A percentile compares a stretch with the other conserved stretches of the same genome.
Conservation (phyloP, 2,797 vertebrate species). For the Hoplostethus atlanticus region DNA sequence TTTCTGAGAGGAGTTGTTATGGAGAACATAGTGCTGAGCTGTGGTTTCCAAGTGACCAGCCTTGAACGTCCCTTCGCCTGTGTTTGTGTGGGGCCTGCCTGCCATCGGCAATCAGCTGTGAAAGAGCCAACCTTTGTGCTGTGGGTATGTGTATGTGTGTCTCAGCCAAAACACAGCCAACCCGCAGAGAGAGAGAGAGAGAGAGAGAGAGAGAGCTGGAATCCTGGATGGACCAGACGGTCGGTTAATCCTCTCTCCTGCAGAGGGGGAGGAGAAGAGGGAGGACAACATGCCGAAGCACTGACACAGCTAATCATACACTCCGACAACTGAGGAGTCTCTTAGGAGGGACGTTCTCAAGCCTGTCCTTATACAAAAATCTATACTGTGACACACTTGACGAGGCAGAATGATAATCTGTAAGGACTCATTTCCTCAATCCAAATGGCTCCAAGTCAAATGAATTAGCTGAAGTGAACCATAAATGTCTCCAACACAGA, state of each 20-base stretch:
- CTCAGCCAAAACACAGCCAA: conserved; percentile 48
- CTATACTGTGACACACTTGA: conserved; percentile 23
- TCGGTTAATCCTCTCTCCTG: conserved; percentile 68
- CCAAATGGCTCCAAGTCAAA: no score
- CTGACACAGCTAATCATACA: conserved; percentile 69
- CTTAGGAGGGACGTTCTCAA: conserved; percentile 37
- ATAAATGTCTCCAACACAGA: no score
- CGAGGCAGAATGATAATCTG: neutral
- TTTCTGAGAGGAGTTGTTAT: neutral
- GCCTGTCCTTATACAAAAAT: conserved; percentile 31
- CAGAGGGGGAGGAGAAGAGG: conserved; percentile 49
- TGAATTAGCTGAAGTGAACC: no score
- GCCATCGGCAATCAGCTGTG: conserved; percentile 60
- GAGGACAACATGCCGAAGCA: conserved; percentile 50
- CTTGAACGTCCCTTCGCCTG: conserved; percentile 39
- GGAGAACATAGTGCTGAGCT: conserved; percentile 36
- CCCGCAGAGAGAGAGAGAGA: conserved; percentile 23
- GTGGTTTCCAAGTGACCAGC: conserved; percentile 56
- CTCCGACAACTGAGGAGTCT: conserved; percentile 42
- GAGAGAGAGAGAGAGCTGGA: conserved; percentile 12
- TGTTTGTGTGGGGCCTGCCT: conserved; percentile 38
- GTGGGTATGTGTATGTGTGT: neutral
- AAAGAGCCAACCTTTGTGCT: conserved; percentile 52
- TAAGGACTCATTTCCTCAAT: neutral
- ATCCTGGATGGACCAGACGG: conserved; percentile 65